These are phyloP conservation scores for Hypsibius dujardini DNA, from an alignment of 1,140 invertebrate genomes.

Conservation along the genomic window DNA sequence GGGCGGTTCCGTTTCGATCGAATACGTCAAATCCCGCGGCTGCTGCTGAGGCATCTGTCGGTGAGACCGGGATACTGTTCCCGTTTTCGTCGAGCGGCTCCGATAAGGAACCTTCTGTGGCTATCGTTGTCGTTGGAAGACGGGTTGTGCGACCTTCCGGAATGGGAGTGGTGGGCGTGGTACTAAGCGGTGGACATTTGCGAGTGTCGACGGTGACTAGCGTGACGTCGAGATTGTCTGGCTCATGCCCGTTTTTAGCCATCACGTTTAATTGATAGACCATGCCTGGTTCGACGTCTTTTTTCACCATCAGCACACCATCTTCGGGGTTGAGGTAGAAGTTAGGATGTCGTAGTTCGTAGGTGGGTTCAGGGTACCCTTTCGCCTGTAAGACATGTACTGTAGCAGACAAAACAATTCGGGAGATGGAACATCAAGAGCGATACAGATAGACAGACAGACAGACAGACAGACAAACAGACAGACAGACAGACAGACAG, in stretches of 20 bases:
- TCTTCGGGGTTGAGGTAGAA: background rate
- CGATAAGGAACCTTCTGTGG: too few species aligned
- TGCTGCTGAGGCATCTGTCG: background rate
- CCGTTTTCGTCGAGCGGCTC: too few species aligned
- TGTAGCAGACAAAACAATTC: background rate
- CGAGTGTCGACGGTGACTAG: background rate
- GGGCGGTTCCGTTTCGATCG: background rate
- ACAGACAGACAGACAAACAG: too few species aligned
- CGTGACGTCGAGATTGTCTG: conserved; percentile 2
- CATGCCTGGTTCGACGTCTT: background rate
- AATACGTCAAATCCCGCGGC: background rate
- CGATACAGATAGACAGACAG: too few species aligned
- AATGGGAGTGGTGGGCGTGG: background rate
- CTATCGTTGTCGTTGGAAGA: background rate
- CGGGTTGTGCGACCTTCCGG: background rate
- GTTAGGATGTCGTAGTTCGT: background rate
- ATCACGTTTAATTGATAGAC: background rate
- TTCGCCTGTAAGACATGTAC: background rate
- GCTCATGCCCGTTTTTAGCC: background rate
- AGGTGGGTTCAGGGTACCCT: conserved; percentile 9
- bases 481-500: too few species aligned
- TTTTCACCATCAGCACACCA: background rate
- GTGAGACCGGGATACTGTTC: background rate
- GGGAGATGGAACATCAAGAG: too few species aligned
- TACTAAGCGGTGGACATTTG: background rate